Base-by-base conservation (phyloP, 2,888 invertebrate species). In the Coleophora deauratella region DNA sequence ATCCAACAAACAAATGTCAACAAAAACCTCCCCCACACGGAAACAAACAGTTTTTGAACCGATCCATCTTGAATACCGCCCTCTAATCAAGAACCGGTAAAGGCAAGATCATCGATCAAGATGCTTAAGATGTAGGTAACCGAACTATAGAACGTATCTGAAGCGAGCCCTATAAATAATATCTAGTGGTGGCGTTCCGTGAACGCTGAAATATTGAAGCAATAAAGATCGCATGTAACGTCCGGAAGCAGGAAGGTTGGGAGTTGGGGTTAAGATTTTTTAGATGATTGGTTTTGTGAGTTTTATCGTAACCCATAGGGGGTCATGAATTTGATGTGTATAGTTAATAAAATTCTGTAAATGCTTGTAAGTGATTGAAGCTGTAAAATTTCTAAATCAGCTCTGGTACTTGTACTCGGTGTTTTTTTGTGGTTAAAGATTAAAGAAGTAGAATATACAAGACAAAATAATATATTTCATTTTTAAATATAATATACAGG, bases 191-290 rank as follows among this genome's bases (percentile, higher is more conserved):
- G 57, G 56, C 59, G 64, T 61, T 59, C 60, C 66, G 60, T 66
- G 61, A 63, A 62, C 52, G 54, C 60, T 72, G 74, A 74, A 73
- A 73, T 73, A 73, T 74, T 67, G 68, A 59, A 59, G 64, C 64
- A 67, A 72, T 73, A 73, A 72, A 70, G 64, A 63, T 53, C 54
- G 52, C 52, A 57, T 52, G 50, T 53, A 56, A 57, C 55, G 53
- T 57, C 54, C 50, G 54, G 55, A 38, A 31, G 36, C 34, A 14
- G 15, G 10, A 33, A 28, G 7, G 8, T 27, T 47, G 9, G 12
- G 30, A 38, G 21, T 6, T 4, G 21, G 21, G 21, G 21, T 21
- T 21, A 21, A 21, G 21, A 21, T 21, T 21, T 21, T 21, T 21
- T 21, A 21, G 21, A 21, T 6, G 21, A 21, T 21, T 21, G 21